phyloP scores from a whole-genome alignment of 2,888 invertebrate genomes.

The Protophormia terraenovae region DNA sequence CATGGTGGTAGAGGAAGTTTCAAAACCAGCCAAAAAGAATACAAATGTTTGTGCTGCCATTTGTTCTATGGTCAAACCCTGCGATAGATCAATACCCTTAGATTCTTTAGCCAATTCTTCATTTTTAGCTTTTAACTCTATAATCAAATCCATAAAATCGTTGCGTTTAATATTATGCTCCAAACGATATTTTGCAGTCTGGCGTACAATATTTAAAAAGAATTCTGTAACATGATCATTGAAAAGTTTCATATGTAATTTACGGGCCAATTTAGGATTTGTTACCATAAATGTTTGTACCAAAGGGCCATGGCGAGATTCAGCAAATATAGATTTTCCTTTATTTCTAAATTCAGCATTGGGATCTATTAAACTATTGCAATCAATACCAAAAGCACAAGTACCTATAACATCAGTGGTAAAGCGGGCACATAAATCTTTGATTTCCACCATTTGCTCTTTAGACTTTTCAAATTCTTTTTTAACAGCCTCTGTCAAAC shows the following conservation, averaged over 20 bases:
- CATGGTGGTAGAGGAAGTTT: conserved; percentile 82
- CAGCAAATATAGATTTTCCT: conserved; percentile 68
- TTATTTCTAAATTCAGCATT: conserved; percentile 76
- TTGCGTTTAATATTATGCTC: conserved; percentile 80
- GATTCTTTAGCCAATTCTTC: conserved; percentile 34
- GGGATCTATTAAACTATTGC: conserved; percentile 80
- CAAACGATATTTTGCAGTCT: conserved; percentile 60
- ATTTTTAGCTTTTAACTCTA: conserved; percentile 81
- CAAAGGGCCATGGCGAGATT: conserved; percentile 59
- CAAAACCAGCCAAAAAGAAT: conserved; percentile 84
- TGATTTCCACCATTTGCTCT: conserved; percentile 78
- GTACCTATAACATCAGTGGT: conserved; percentile 82
- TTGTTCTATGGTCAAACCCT: conserved; percentile 78
- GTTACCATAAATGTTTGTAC: conserved; percentile 55
- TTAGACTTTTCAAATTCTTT: conserved; percentile 74
- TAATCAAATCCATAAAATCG: conserved; percentile 84
- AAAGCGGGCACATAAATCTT: conserved; percentile 80
- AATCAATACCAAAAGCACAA: conserved; percentile 82
- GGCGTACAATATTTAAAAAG: conserved; percentile 74
- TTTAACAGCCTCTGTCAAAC: conserved; percentile 62
- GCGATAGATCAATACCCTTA: conserved; percentile 70
- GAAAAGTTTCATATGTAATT: conserved; percentile 63
- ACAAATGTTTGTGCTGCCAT: conserved; percentile 82
- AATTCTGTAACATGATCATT: conserved; percentile 76
- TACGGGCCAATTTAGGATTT: conserved; percentile 64